Base-by-base conservation (phyloP, 2,113 vertebrate genomes). In the Asarcornis scutulata region DNA sequence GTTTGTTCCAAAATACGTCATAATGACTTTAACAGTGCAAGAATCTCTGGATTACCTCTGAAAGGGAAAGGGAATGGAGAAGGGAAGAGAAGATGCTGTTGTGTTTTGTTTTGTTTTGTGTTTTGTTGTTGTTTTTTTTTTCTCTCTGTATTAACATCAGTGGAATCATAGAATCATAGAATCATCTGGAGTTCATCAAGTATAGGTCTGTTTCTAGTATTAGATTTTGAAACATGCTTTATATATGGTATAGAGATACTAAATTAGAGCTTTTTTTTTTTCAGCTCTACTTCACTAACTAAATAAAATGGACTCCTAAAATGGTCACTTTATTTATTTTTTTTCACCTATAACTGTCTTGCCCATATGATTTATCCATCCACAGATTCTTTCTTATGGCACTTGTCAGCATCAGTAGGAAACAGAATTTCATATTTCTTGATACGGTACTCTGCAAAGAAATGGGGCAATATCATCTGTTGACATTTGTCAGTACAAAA, bases 171-270 rank as follows among this genome's bases (percentile, higher is more conserved):
- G n/a, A n/a, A n/a, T n/a, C n/a, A n/a, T n/a, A n/a, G 77, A 92
- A 93, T 94, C 95, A 96, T 96, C 96, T 96, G 96, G 95, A 97
- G 73, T 91, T 94, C 90, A 96, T 97, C 93, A 95, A 81, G 59
- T 48, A 69, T 64, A 60, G 40, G n/a, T 94, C 96, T 96, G 96
- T 96, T 96, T 95, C 86, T 83, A 84, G 80, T 91, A 93, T 93
- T 82, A 94, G 71, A 88, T 95, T 96, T 95, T 86, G 77, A 96
- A 94, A 94, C 95, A 96, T 93, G 86, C n/a, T 89, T 82, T 55
- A 46, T 91, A 69, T 63, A 73, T 0, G 0, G 34, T 50, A 64
- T 64, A 71, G 53, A 17, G 36, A 74, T 84, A 53, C 58, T 87
- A 67, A 83, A 32, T 0, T 58, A 60, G 34, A 59, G 34, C 25